A percentile compares a stretch with the other conserved stretches of the same genome.
Evolutionary conservation across 2,888 invertebrate genomes (phyloP).

Genomic region (Mimas tiliae): DNA sequence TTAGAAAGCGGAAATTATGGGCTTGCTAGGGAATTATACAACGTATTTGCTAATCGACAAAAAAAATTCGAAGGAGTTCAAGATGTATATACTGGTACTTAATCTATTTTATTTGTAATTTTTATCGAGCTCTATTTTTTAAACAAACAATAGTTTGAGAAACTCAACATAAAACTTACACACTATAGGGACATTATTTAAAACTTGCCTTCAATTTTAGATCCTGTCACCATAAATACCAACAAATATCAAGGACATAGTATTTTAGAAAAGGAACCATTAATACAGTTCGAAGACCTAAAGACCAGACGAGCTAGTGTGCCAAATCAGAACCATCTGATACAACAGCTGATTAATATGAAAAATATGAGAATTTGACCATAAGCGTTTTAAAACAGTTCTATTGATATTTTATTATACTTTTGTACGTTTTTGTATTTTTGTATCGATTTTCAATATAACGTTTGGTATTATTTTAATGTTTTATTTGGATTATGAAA

Average conservation of each 20-base stretch:
- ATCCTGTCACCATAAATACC: not conserved
- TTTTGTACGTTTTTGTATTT: conserved; percentile 39
- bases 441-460: conserved; percentile 39
- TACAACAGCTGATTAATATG: conserved; percentile 58
- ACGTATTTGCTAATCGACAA: conserved; percentile 53
- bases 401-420: conserved; percentile 32
- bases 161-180: too few species aligned
- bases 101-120: not conserved
- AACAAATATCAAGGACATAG: conserved; percentile 5
- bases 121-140: too few species aligned
- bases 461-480: not conserved
- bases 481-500: not conserved
- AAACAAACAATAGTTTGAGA: too few species aligned
- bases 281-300: conserved; percentile 48
- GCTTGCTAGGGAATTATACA: conserved; percentile 67
- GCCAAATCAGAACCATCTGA: conserved; percentile 50
- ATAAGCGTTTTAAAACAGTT: conserved; percentile 27
- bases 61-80: conserved; percentile 22
- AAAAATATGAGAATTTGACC: conserved; percentile 48
- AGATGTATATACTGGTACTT: conserved; percentile 23
- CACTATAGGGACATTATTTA: too few species aligned
- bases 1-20: conserved; percentile 60
- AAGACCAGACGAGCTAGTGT: conserved; percentile 29
- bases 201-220: conserved; percentile 4
- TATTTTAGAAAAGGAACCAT: conserved; percentile 34